These are phyloP conservation scores for Enteromius unitaeniatus DNA, from an alignment of 2,797 vertebrate genomes.

Conservation along the genomic window DNA sequence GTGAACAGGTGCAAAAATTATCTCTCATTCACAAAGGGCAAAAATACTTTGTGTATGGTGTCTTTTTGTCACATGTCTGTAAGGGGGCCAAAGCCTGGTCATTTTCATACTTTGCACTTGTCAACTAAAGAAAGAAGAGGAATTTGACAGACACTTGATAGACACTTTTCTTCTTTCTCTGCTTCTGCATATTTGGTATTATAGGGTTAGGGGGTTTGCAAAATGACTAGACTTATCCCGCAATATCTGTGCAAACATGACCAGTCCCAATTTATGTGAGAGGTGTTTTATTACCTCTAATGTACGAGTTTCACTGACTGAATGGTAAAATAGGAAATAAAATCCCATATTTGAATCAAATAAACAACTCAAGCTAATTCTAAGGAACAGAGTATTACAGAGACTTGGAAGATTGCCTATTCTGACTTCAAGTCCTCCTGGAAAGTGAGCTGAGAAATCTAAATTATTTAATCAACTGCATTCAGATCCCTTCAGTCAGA, in stretches of 20 bases:
- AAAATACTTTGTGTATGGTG: slow-evolving; percentile 37
- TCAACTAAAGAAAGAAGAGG: slow-evolving; percentile 57
- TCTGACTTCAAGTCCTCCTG: background rate
- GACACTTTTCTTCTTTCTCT: background rate
- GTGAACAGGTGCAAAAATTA: slow-evolving; percentile 43
- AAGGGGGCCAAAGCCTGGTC: slow-evolving; percentile 56
- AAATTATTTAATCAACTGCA: no score
- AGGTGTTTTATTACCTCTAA: background rate
- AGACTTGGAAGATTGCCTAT: background rate
- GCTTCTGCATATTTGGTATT: background rate
- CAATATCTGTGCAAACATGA: background rate
- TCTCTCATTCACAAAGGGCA: slow-evolving; percentile 28
- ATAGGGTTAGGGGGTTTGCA: background rate
- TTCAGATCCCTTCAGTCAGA: no score
- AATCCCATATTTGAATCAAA: background rate
- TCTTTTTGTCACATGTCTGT: slow-evolving; percentile 65
- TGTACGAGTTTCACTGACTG: background rate
- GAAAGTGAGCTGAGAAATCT: background rate
- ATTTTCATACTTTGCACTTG: slow-evolving; percentile 52
- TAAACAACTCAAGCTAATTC: background rate
- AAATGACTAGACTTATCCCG: background rate
- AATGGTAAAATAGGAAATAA: background rate
- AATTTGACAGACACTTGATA: no score
- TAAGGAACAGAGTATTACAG: background rate
- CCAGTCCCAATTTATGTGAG: background rate